Conservation (phyloP, 2,113 vertebrate species). For the Telmatochromis sp. region DNA sequence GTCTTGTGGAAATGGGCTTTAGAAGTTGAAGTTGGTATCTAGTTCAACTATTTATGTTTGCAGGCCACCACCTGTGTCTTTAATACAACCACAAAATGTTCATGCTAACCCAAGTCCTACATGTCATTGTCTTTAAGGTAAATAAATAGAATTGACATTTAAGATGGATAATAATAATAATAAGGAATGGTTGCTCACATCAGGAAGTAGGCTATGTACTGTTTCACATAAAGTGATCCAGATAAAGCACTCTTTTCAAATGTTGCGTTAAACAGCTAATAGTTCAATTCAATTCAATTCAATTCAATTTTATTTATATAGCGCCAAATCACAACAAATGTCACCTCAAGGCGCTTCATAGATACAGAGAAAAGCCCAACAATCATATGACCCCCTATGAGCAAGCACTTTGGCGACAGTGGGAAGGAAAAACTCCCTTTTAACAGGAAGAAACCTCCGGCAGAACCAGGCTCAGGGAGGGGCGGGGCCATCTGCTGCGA, state of each 20-base stretch:
- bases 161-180: neutral
- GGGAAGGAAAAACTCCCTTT: no score
- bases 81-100: neutral
- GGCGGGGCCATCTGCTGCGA: no score
- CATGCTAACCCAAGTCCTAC: neutral
- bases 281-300: no score
- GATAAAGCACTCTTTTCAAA: neutral
- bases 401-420: no score
- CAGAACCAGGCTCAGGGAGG: no score
- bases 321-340: no score
- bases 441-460: no score
- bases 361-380: no score
- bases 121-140: neutral
- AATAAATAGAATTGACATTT: neutral
- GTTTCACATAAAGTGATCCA: neutral
- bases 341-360: no score
- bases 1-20: neutral
- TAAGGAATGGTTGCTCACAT: neutral
- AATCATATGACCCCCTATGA: no score
- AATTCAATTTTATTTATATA: no score
- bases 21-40: neutral
- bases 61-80: neutral
- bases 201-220: neutral
- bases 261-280: neutral
- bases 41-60: neutral